Conservation (phyloP, 2,888 invertebrate species). For the Minunthozetes semirufus region DNA sequence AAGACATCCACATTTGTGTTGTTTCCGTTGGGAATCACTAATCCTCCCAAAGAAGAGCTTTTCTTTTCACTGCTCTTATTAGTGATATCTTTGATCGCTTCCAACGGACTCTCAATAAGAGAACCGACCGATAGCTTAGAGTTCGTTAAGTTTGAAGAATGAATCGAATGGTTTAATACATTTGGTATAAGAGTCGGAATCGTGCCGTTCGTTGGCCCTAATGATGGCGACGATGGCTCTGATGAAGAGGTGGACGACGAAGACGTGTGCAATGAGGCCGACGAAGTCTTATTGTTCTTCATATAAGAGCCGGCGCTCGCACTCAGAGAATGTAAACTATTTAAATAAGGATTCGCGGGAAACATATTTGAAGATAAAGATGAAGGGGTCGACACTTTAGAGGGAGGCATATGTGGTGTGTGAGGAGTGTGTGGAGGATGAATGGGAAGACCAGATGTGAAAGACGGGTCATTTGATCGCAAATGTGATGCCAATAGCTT, state of each 20-base stretch:
- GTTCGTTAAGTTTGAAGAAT: background rate
- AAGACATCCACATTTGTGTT: background rate
- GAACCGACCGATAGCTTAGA: conserved; percentile 12
- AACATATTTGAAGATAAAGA: background rate
- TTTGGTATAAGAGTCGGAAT: background rate
- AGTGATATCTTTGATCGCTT: conserved; percentile 7
- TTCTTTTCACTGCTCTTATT: background rate
- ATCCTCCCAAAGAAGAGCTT: background rate
- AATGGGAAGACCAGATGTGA: background rate
- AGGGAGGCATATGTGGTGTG: background rate
- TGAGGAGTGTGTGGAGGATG: background rate
- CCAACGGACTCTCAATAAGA: conserved; percentile 9
- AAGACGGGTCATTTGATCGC: conserved; percentile 7
- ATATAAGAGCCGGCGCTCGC: conserved; percentile 31
- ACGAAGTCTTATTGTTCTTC: background rate
- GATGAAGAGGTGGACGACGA: conserved; percentile 7
- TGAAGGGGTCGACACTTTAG: background rate
- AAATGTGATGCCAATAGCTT: background rate
- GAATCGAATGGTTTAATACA: conserved; percentile 15
- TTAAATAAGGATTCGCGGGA: conserved; percentile 31
- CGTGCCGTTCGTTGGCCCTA: conserved; percentile 16
- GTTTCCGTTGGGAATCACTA: background rate
- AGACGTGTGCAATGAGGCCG: background rate
- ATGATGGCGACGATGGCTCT: background rate
- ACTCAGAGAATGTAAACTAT: conserved; percentile 31